phyloP scores from a whole-genome alignment of 2,888 invertebrate species.

The Lydus trimaculatus region DNA sequence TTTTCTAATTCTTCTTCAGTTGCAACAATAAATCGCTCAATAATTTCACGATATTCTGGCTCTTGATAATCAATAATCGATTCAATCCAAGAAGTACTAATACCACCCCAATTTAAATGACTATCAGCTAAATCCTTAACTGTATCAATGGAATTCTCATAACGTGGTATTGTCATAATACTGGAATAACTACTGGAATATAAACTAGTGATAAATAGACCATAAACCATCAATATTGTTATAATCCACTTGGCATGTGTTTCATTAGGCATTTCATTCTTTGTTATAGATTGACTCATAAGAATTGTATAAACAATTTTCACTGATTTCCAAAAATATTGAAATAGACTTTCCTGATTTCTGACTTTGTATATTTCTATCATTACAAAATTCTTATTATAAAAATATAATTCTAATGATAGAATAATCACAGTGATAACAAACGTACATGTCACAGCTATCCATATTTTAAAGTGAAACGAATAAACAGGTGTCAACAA shows the following conservation, averaged over 20 bases:
- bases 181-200: slow-evolving; percentile 73
- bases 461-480: slow-evolving; percentile 56
- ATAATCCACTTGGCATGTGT: slow-evolving; percentile 50
- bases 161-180: slow-evolving; percentile 69
- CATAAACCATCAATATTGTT: slow-evolving; percentile 58
- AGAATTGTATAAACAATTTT: neutral
- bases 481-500: slow-evolving; percentile 71
- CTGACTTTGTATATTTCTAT: neutral
- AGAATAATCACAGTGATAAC: neutral
- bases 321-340: neutral
- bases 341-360: too few species aligned
- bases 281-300: neutral
- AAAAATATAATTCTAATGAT: neutral
- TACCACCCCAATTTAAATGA: slow-evolving; percentile 67
- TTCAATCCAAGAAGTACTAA: slow-evolving; percentile 70
- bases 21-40: neutral
- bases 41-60: neutral
- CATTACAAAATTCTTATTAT: neutral
- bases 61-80: slow-evolving; percentile 55
- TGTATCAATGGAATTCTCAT: slow-evolving; percentile 67
- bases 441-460: neutral
- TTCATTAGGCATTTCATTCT: slow-evolving; percentile 53
- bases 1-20: neutral
- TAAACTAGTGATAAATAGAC: slow-evolving; percentile 68
- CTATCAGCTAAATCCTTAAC: slow-evolving; percentile 65